Base-by-base conservation (phyloP, 2,888 invertebrate genomes). In the Cryptocheilus praepositus region DNA sequence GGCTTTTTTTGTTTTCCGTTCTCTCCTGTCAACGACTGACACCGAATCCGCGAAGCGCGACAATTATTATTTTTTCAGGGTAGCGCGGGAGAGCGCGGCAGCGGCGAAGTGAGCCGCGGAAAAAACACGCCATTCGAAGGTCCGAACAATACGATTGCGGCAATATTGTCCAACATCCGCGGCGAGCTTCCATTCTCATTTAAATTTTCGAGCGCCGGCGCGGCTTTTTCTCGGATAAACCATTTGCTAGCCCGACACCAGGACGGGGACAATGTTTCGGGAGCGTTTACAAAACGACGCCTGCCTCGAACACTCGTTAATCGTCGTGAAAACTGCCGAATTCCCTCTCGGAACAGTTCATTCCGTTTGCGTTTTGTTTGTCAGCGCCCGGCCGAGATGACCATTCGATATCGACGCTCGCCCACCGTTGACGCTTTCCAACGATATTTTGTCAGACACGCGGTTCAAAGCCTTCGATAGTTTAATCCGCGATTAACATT, bases 111-210 rank as follows among this genome's bases (percentile, higher is more conserved):
- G 36, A 36, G 36, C 73, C 68, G 66, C 58, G 57, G 70, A 64
- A 36, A 36, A 36, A 36, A 36, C 36, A 36, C 36, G 36, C 36
- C 36, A 36, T 36, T 36, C 36, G 19, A 49, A 16, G 19, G 49
- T 49, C 19, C 75, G 74, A 77, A 86, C 84, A 85, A 84, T 83
- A 63, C 80, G 78, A 83, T 83, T 74, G 73, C 74, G 74, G 74
- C 80, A 83, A 84, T 85, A 85, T 84, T 84, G 83, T 81, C 74
- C 66, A 70, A 75, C 78, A 81, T 84, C 83, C 85, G 83, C 83
- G 58, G 11, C 36, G 36, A 11, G 36, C 43, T 13, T 81, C 81
- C 80, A 85, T 85, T 86, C 81, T 82, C 81, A 86, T 86, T 86
- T 82, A 85, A 86, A 87, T 86, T 87, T 83, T 79, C 81, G 74